Evolutionary conservation across 2,888 invertebrate genomes (phyloP), one percentile per base, ranked within the genome.

Genomic region (Megaustenia siamemsis): DNA sequence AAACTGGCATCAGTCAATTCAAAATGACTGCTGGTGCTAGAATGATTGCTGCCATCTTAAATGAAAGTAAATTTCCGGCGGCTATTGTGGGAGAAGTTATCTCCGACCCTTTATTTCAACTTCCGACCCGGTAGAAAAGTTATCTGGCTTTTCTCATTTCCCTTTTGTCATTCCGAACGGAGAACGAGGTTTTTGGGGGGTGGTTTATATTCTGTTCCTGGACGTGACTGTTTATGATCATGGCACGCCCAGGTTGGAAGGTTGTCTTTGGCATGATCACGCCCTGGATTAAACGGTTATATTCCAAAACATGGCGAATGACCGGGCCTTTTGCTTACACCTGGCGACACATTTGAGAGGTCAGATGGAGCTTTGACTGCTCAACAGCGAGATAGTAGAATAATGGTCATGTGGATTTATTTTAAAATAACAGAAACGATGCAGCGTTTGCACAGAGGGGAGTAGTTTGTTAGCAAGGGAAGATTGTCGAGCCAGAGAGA

Each of bases 61-160:
- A 24, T 6, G n/a, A 10, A 40, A 60, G 40, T 32, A 38, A 77
- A 77, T 77, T 60, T 77, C 71, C 71, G 71, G 43, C 4, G 45
- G 5, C 43, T 69, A 69, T 18, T 18, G 24, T 40, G 21, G 40
- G 60, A n/a, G 43, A 60, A 60, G 38, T 60, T 60, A 77, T 77
- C 77, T 24, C 63, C 63, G 60, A 56, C 60, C 60, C 60, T 60
- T 60, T 63, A 38, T 77, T 60, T 28, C 60, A 28, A 40, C n/a
- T 40, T 77, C 60, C 77, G 24, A 71, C 60, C 60, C 8, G 35
- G 12, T 1, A 32, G 78, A 66, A 78, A 78, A 28, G 45, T 63
- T 63, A 78, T 78, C 56, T 38, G 56, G 35, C 1, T 49, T 66
- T 78, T 63, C 78, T 66, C 63, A 78, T 66, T 78, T 78, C 63